These are phyloP conservation scores for Cephus pygmeus DNA, from an alignment of 2,888 invertebrate species.

Conservation along the genomic window DNA sequence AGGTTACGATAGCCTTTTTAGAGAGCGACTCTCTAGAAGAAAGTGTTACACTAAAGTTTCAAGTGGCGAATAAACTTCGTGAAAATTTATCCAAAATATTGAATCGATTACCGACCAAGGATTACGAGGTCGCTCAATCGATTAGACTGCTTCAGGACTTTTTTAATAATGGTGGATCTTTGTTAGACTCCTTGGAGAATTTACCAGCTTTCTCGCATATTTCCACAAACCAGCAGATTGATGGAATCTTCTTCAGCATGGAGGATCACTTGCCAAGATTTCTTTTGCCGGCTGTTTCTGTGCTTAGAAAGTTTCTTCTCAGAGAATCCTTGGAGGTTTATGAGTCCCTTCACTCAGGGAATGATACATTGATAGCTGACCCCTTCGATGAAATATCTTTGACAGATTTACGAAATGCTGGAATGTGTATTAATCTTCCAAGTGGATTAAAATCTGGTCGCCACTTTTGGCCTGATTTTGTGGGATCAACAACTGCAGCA, in stretches of 20 bases:
- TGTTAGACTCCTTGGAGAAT: slow-evolving; percentile 17
- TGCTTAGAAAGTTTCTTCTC: slow-evolving; percentile 10
- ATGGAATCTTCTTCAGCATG: slow-evolving; percentile 19
- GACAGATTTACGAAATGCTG: slow-evolving; percentile 6
- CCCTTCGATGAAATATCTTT: slow-evolving; percentile 15
- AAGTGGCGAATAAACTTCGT: slow-evolving; percentile 12
- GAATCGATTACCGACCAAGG: slow-evolving; percentile 12
- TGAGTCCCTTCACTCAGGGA: slow-evolving; percentile 16
- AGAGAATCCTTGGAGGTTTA: slow-evolving; percentile 9
- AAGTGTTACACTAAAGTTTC: slow-evolving; percentile 16
- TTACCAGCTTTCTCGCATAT: slow-evolving; percentile 8
- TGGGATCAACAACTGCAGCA: no score
- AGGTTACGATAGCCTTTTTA: no score
- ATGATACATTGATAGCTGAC: slow-evolving; percentile 17
- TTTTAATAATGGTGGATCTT: slow-evolving; percentile 19
- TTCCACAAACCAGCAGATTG: slow-evolving; percentile 17
- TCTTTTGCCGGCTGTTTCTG: slow-evolving; percentile 12
- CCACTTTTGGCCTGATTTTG: no score
- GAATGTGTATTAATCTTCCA: no score
- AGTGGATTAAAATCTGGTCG: no score
- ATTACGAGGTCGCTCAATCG: slow-evolving; percentile 20
- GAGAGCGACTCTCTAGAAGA: slow-evolving; percentile 5
- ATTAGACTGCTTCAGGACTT: slow-evolving; percentile 21
- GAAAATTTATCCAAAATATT: slow-evolving; percentile 22
- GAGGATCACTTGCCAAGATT: slow-evolving; percentile 12